Evolutionary conservation across 2,113 vertebrate species (phyloP), one percentile per base, ranked within the genome.

Genomic region (Malurus melanocephalus): DNA sequence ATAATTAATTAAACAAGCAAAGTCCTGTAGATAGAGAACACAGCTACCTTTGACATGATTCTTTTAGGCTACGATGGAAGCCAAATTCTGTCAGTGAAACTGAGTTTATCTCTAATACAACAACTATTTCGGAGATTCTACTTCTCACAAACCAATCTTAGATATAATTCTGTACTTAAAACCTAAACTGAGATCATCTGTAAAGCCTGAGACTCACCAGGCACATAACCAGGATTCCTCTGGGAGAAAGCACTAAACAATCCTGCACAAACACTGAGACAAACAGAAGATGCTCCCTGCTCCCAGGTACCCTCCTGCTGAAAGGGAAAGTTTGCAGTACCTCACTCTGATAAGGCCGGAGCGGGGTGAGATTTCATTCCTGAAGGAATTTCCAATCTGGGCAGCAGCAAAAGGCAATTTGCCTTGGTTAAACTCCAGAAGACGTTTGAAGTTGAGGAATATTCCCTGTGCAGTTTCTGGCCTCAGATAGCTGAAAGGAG

Each of bases 401-500:
- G 99, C 99, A 90, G 99, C 99, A 94, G 98, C 99, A 43, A 99
- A 99, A 69, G 99, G 99, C 85, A 99, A 95, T 95, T 98, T 99
- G 80, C 99, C 99, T 97, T 99, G 99, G 96, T 99, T 99, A 85
- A 99, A 99, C 95, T 99, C 99, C 95, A 99, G 94, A 48, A 99
- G 98, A 38, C 99, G 98, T 90, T 99, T 99, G 96, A 99, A 99
- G 97, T 99, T 99, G 83, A 99, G 98, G 96, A 99, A 99, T 97
- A 99, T 99, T 96, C 99, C 99, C 97, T 99, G 99, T 81, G 99
- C 99, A 3, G 99, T 99, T 98, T 99, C 99, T 88, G 99, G 99
- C 97, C 99, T 98, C 97, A 99, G 94, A 83, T 99, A 99, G 91
- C 99, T 99, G 80, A 32, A 96, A 91, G 75, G 28, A 91, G 46